Evolutionary conservation across 64 coral and sea anemone genomes (phyloP).

Genomic region (Pachyseris speciosa): DNA sequence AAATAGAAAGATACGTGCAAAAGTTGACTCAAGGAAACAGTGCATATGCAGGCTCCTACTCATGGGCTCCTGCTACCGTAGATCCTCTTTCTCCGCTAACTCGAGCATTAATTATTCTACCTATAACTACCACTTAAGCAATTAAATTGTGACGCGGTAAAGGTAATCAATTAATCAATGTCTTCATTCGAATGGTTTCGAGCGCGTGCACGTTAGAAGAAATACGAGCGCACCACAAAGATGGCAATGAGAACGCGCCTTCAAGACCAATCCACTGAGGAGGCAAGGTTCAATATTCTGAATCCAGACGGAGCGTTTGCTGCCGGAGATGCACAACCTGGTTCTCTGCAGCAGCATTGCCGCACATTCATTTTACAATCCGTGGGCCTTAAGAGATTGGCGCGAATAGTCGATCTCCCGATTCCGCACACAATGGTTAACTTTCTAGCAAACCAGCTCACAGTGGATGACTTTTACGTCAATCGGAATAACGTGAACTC

Average conservation of each 20-base stretch:
- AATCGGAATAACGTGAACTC: conserved; percentile 84
- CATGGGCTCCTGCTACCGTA: no score
- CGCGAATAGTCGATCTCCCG: conserved; percentile 85
- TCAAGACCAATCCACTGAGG: conserved; percentile 46
- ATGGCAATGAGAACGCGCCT: conserved; percentile 85
- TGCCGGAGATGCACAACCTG: conserved; percentile 12
- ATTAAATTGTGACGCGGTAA: conserved; percentile 23
- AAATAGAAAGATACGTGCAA: no score
- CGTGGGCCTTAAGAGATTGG: conserved; percentile 75
- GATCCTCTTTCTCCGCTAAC: neutral
- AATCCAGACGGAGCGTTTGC: conserved; percentile 30
- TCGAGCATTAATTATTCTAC: neutral
- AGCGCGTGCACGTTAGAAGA: neutral
- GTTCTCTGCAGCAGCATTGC: conserved; percentile 72
- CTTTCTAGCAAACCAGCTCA: conserved; percentile 80
- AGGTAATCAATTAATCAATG: neutral
- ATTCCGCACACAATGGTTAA: conserved; percentile 77
- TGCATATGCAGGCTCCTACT: no score
- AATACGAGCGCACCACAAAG: neutral
- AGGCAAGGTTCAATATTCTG: conserved; percentile 67
- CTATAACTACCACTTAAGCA: neutral
- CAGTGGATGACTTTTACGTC: conserved; percentile 85
- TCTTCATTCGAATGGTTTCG: neutral
- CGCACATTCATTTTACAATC: conserved; percentile 86
- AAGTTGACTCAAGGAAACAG: no score